phyloP scores from a whole-genome alignment of 1,140 invertebrate genomes.

The Tetraneura akinire region DNA sequence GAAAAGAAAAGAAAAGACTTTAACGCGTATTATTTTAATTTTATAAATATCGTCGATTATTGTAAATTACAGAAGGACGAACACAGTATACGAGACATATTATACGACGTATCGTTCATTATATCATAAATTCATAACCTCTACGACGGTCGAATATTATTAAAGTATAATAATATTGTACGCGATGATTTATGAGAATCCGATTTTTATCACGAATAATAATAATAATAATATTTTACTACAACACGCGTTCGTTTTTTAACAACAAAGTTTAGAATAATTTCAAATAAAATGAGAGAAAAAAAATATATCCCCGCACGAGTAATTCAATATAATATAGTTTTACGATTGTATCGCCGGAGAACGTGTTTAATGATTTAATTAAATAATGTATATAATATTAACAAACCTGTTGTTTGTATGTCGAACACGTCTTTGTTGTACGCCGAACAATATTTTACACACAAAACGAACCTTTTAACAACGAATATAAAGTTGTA shows the following conservation, averaged over 20 bases:
- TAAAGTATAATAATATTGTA: too few relatives aligned
- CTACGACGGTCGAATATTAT: too few relatives aligned
- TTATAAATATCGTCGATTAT: too few relatives aligned
- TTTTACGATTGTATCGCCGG: not conserved
- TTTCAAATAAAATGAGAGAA: not conserved
- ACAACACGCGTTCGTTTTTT: not conserved
- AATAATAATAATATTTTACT: not conserved
- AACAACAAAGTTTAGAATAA: not conserved
- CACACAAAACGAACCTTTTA: not conserved
- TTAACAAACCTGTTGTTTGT: slow-evolving; percentile 33
- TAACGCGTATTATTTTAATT: too few relatives aligned
- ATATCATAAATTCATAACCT: too few relatives aligned
- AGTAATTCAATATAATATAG: slow-evolving; percentile 29
- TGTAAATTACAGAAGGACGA: too few relatives aligned
- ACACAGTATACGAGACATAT: too few relatives aligned
- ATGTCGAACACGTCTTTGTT: slow-evolving; percentile 22
- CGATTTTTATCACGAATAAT: not conserved
- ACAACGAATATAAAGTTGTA: not conserved
- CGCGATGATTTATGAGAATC: not conserved
- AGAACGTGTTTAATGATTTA: slow-evolving; percentile 41
- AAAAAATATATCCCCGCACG: not conserved
- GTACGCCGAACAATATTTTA: slow-evolving; percentile 27
- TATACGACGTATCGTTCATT: too few relatives aligned
- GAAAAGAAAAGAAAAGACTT: too few relatives aligned
- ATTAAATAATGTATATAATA: slow-evolving; percentile 6